Base-by-base conservation (phyloP, 2,797 vertebrate genomes). In the Glossophaga mutica region DNA sequence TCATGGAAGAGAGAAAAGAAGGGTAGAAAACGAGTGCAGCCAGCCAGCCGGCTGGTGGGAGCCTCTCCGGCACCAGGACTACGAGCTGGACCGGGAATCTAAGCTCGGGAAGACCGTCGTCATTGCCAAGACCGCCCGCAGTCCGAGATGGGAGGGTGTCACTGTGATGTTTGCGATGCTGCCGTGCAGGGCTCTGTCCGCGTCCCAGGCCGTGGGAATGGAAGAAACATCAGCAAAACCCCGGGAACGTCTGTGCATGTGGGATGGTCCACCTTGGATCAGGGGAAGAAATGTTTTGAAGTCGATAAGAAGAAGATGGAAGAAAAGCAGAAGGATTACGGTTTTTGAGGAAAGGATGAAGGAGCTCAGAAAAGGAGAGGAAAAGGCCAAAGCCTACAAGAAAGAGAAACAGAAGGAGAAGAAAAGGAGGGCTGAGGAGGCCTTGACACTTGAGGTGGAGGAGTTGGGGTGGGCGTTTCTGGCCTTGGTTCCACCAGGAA, bases 291-390 rank as follows among this genome's bases (percentile, higher is more conserved):
- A 91, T 99, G 99, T 22, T 99, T 99, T 81, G 99, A 99, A 97
- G 98, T 99, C 68, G 99, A 99, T 98, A 99, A 99, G 98, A 99
- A 99, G 96, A 98, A 99, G 96, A 98, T 99, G 99, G 99, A 99
- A 98, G 99, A 99, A 98, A 99, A 99, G 90, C 99, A 99, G 98
- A 99, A 99, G 96, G 99, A 99, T 97, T 99, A 99, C 74, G 99
- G 99, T 98, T 99, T 32, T 99, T 91, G 99, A 99, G 97, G 99
- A 99, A 98, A 99, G 99, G 79, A 99, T 99, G 99, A 99, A 99
- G 98, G 99, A 99, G 89, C 99, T 99, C 67, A 97, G 99, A 9
- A 99, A 99, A 97, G 99, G 99, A 99, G 99, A 99, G 97, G 99
- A 99, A 98, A 99, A 99, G 95, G 99, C 99, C 50, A 99, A 99